Conservation (phyloP, 2,888 invertebrate genomes). For the Agrypnus murinus region DNA sequence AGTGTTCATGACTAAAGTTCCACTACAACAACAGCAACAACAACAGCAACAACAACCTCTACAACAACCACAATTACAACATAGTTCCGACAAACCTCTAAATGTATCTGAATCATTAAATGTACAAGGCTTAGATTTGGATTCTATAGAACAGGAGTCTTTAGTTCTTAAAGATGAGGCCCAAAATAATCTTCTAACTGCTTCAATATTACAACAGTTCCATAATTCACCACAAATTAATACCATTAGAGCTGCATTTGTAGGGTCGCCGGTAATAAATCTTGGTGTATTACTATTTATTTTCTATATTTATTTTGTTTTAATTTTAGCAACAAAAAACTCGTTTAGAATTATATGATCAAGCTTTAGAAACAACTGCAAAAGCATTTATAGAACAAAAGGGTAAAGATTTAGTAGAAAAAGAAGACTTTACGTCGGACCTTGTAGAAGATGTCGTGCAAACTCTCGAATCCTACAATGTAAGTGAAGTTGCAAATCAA, state of each 20-base stretch:
- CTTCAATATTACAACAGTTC: conserved; percentile 69
- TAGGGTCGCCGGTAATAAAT: conserved; percentile 64
- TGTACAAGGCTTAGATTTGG: conserved; percentile 66
- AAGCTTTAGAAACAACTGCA: conserved; percentile 60
- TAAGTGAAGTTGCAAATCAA: conserved; percentile 72
- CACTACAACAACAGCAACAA: conserved; percentile 65
- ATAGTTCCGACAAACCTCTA: conserved; percentile 61
- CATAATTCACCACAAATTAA: conserved; percentile 61
- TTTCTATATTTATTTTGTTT: conserved; percentile 59
- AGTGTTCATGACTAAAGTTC: conserved; percentile 55
- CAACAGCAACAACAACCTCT: conserved; percentile 74
- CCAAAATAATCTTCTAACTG: conserved; percentile 66
- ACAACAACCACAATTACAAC: conserved; percentile 70
- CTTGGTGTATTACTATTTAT: conserved; percentile 36
- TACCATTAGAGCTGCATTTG: conserved; percentile 65
- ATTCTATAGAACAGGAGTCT: conserved; percentile 64
- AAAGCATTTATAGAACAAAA: conserved; percentile 54
- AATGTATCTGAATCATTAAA: conserved; percentile 63
- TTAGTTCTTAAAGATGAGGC: conserved; percentile 66
- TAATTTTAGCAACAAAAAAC: conserved; percentile 64
- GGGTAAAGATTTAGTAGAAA: conserved; percentile 62
- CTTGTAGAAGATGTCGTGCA: conserved; percentile 69
- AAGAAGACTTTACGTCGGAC: conserved; percentile 62
- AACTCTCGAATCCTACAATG: conserved; percentile 72
- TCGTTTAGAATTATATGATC: conserved; percentile 66